phyloP scores from a whole-genome alignment of 2,888 invertebrate genomes.

The Bombylius discolor region DNA sequence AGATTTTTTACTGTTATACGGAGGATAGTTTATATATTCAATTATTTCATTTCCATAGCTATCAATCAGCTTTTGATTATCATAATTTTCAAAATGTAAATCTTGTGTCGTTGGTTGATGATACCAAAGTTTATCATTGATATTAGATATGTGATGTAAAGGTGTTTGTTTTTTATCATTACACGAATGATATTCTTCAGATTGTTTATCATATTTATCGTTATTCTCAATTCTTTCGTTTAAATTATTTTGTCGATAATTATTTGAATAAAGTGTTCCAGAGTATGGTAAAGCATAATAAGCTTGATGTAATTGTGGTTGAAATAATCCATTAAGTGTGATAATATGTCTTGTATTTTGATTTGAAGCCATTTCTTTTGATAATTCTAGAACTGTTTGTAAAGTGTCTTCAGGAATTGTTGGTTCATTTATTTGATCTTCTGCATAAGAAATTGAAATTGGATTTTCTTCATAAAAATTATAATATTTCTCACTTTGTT shows the following conservation, averaged over 20 bases:
- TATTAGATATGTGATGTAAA: neutral
- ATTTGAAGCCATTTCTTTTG: conserved; percentile 34
- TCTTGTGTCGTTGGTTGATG: neutral
- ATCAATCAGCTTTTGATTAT: conserved; percentile 19
- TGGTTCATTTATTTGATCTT: conserved; percentile 16
- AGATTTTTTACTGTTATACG: conserved; percentile 8
- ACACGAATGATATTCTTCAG: neutral
- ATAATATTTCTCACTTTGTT: neutral
- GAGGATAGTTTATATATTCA: conserved; percentile 7
- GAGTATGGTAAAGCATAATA: conserved; percentile 11
- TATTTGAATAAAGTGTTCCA: neutral
- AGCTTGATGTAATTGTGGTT: conserved; percentile 29
- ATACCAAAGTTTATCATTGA: neutral
- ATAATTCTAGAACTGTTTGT: conserved; percentile 33
- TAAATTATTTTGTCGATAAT: conserved; percentile 1
- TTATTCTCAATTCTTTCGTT: conserved; percentile 10
- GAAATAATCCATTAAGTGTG: conserved; percentile 21
- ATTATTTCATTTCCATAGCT: conserved; percentile 27
- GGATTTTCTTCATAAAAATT: neutral
- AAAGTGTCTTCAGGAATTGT: conserved; percentile 35
- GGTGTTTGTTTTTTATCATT: neutral
- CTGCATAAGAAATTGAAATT: neutral
- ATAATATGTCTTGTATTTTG: conserved; percentile 31
- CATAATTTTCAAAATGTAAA: too few relatives aligned
- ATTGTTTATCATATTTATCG: neutral